Conservation (phyloP, 2,888 invertebrate species). For the Xestia sexstrigata region DNA sequence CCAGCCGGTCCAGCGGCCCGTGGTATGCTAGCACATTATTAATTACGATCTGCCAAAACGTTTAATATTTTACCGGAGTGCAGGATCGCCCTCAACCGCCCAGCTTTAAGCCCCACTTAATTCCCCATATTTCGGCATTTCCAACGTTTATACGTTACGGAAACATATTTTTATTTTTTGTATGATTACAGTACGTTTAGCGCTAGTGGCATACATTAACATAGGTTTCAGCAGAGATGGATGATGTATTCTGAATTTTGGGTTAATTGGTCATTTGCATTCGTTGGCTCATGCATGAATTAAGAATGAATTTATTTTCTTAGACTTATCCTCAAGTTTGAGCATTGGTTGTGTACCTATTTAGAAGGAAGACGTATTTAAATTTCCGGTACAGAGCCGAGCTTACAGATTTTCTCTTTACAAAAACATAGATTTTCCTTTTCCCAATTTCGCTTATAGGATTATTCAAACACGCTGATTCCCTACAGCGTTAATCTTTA, state of each 20-base stretch:
- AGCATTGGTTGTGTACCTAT: neutral
- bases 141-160: slow-evolving; percentile 78
- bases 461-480: slow-evolving; percentile 45
- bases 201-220: slow-evolving; percentile 53
- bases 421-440: slow-evolving; percentile 44
- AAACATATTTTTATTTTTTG: slow-evolving; percentile 79
- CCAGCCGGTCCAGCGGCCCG: slow-evolving; percentile 74
- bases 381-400: slow-evolving; percentile 29
- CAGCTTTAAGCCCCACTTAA: slow-evolving; percentile 85
- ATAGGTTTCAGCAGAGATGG: slow-evolving; percentile 42
- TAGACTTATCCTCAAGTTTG: neutral
- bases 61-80: slow-evolving; percentile 88
- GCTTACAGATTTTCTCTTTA: slow-evolving; percentile 24
- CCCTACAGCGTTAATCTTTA: slow-evolving; percentile 11
- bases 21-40: slow-evolving; percentile 85
- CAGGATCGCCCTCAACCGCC: slow-evolving; percentile 82
- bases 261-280: slow-evolving; percentile 47
- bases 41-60: slow-evolving; percentile 85
- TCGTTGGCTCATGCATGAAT: slow-evolving; percentile 18
- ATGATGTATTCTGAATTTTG: slow-evolving; percentile 46
- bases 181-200: slow-evolving; percentile 66
- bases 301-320: slow-evolving; percentile 13
- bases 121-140: slow-evolving; percentile 84
- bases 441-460: slow-evolving; percentile 48
- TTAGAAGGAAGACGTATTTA: slow-evolving; percentile 34